These are phyloP conservation scores for Sebastiscus albofasciatus DNA, from an alignment of 2,797 vertebrate genomes.

Conservation along the genomic window DNA sequence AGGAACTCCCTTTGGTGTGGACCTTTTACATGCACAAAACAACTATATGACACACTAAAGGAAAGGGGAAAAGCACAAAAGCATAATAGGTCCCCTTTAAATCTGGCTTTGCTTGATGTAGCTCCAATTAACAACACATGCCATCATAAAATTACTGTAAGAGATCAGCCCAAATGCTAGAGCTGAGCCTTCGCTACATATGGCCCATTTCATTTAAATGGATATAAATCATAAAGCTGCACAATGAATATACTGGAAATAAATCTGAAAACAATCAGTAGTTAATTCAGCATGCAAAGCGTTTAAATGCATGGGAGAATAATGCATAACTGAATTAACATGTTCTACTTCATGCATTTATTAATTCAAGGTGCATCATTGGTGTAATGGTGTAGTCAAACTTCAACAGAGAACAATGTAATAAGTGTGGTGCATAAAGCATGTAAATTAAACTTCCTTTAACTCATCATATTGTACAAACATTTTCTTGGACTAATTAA, in stretches of 20 bases:
- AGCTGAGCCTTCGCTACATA: neutral
- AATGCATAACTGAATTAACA: neutral
- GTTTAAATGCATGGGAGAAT: neutral
- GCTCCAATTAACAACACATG: neutral
- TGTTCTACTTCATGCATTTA: neutral
- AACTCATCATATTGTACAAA: neutral
- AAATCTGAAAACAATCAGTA: neutral
- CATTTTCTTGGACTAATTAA: neutral
- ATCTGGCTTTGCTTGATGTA: no score
- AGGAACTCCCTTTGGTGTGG: no score
- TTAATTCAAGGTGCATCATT: neutral
- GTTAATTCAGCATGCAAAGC: neutral
- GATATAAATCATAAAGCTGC: neutral
- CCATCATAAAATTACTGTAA: neutral
- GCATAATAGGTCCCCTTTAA: no score
- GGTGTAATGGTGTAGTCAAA: rapidly evolving
- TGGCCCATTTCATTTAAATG: neutral
- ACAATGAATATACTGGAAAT: neutral
- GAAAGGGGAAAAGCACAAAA: no score
- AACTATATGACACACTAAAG: no score
- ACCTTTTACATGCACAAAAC: no score
- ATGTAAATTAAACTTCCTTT: neutral
- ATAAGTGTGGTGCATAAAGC: neutral
- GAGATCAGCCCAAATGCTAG: no score
- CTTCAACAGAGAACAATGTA: neutral